These are phyloP conservation scores for Clinocottus analis DNA, from an alignment of 2,113 vertebrate species.

Conservation along the genomic window DNA sequence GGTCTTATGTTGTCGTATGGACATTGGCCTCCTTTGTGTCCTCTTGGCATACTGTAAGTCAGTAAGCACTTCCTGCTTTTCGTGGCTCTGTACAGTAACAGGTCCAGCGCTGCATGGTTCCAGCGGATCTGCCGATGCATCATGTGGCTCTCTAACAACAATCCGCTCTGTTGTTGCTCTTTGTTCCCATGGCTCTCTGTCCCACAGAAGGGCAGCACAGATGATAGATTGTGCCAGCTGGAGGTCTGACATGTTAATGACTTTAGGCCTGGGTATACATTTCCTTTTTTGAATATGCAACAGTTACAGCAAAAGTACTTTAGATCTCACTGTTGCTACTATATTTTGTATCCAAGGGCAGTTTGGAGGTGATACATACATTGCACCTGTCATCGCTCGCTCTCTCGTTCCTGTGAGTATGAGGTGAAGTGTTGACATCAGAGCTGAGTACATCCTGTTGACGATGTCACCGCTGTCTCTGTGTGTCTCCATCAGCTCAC, in stretches of 20 bases:
- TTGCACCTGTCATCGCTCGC: not conserved
- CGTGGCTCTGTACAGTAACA: constrained; percentile 34
- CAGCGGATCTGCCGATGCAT: constrained; percentile 39
- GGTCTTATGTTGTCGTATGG: not conserved
- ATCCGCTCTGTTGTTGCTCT: constrained; percentile 54
- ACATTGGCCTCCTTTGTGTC: constrained; percentile 49
- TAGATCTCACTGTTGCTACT: not conserved
- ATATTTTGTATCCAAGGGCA: not conserved
- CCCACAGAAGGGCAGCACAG: constrained; percentile 8
- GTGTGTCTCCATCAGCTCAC: constrained; percentile 1
- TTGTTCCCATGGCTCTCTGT: constrained; percentile 13
- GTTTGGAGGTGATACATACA: not conserved
- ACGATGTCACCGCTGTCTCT: constrained; percentile 43
- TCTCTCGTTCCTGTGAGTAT: not conserved
- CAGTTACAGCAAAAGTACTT: not conserved
- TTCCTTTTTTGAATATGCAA: not conserved
- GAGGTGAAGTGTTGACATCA: constrained; percentile 7
- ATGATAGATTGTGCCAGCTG: not conserved
- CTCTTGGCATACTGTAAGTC: not conserved
- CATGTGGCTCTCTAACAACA: constrained; percentile 62
- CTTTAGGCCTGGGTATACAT: constrained; percentile 13
- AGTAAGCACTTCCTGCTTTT: constrained; percentile 34
- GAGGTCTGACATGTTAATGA: constrained; percentile 9
- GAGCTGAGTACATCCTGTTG: constrained; percentile 30
- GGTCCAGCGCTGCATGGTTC: constrained; percentile 12